Conservation (phyloP, 37 sponge, comb jelly and placozoan genomes). For the Ephydatia muelleri region DNA sequence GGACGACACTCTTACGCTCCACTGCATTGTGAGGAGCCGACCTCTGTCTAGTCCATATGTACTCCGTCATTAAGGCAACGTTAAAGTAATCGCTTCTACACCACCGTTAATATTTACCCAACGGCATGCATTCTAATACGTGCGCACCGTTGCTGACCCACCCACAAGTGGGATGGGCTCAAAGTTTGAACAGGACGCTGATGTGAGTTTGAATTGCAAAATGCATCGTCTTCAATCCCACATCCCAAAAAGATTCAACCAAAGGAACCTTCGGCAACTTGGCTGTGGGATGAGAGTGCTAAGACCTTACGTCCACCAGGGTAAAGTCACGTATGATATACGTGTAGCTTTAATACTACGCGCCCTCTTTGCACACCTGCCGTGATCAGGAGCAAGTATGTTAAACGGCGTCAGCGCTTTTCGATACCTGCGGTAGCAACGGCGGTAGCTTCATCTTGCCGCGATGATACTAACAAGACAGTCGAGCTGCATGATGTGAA, state of each 20-base stretch:
- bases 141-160: background rate
- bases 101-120: background rate
- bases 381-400: background rate
- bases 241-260: background rate
- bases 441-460: background rate
- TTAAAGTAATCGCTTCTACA: too few species aligned
- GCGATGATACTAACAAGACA: background rate
- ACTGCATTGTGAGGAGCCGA: background rate
- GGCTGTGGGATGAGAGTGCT: background rate
- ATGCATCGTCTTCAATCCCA: background rate
- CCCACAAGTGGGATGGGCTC: background rate
- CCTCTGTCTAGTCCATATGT: constrained; percentile 53
- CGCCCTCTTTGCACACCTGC: background rate
- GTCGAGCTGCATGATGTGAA: constrained; percentile 63
- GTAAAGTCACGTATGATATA: background rate
- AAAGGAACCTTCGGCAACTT: background rate
- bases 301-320: background rate
- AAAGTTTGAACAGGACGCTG: background rate
- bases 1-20: constrained; percentile 25
- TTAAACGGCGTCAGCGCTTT: background rate
- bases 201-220: background rate
- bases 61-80: constrained; percentile 51
- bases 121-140: background rate
- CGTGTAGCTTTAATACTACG: background rate
- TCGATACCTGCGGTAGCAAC: background rate